A percentile compares a stretch with the other conserved stretches of the same genome.
These are phyloP conservation scores for Theonella swinhoei DNA, from an alignment of 37 sponge, comb jelly and placozoan species.

Conservation along the genomic window DNA sequence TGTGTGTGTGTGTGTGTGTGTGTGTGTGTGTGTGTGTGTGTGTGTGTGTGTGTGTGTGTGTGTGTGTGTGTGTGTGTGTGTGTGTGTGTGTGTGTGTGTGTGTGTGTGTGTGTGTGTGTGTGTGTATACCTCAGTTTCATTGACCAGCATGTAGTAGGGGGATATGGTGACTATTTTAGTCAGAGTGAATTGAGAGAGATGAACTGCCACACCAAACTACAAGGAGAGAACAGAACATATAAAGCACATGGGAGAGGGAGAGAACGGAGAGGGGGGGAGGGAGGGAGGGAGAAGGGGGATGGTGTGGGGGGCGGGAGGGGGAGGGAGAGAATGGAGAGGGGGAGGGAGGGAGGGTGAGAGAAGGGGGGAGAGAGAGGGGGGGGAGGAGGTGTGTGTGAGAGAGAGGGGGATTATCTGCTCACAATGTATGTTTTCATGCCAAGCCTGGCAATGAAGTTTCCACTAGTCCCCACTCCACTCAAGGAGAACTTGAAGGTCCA, in stretches of 20 bases:
- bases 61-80: background rate
- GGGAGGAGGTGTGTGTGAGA: background rate
- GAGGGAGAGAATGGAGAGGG: background rate
- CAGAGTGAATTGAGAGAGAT: slow-evolving; percentile 76
- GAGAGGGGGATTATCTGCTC: background rate
- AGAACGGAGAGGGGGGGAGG: background rate
- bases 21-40: background rate
- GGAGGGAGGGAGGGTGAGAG: background rate
- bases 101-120: background rate
- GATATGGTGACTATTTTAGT: slow-evolving; percentile 82
- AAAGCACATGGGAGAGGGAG: slow-evolving; percentile 6
- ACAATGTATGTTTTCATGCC: slow-evolving; percentile 44
- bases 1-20: background rate
- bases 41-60: slow-evolving; percentile 4
- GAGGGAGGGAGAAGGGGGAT: background rate
- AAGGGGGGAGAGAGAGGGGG: background rate
- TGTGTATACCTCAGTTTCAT: slow-evolving; percentile 70
- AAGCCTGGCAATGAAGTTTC: slow-evolving; percentile 38
- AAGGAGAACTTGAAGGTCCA: slow-evolving; percentile 73
- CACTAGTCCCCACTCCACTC: slow-evolving; percentile 72
- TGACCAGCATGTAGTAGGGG: slow-evolving; percentile 84
- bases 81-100: background rate
- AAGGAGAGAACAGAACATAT: background rate
- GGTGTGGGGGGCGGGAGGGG: background rate
- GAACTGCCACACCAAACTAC: slow-evolving; percentile 78